Base-by-base conservation (phyloP, 2,113 vertebrate species). In the Todiramphus chloris region DNA sequence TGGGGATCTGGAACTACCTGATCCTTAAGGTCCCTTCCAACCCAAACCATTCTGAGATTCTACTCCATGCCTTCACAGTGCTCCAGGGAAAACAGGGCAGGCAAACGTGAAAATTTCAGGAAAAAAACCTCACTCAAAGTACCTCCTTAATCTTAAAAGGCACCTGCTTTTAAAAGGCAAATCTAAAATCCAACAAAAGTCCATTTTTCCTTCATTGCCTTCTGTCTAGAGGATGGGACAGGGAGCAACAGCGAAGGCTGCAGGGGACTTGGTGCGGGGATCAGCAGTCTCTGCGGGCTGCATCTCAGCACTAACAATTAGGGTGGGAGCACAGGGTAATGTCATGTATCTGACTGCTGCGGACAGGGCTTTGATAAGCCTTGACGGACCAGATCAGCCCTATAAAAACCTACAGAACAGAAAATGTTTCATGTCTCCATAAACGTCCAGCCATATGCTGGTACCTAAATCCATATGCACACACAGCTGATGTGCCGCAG, bases 291-390 rank as follows among this genome's bases (percentile, higher is more conserved):
- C 39, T 43, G 55, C 20, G 55, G 53, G 28, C 74, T 78, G 62
- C 28, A 10, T 33, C 39, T 87, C 50, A 5, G 62, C 70, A 50
- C 78, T 84, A 87, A 24, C 44, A 59, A 20, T 35, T 48, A 7
- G 41, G 39, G 75, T 14, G 28, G 78, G 70, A 66, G 35, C 19
- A 63, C 43, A 69, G 3, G 2, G 59, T 28, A 85, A 56, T 56
- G 92, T 67, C 30, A 9, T 5, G 5, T 33, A 21, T 50, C 58
- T 67, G 76, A 20, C 64, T 86, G 83, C 86, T 78, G 83, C 85
- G 92, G 73, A 64, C 69, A 86, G 6, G 4, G 56, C 90, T 92
- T 94, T 96, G 90, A 72, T 89, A 87, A 93, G 86, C 43, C 15
- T 56, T 16, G 48, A 70, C 44, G 41, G 74, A 90, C 78, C 85